phyloP scores from a whole-genome alignment of 2,113 vertebrate genomes.

The Potamarius usumacintae region DNA sequence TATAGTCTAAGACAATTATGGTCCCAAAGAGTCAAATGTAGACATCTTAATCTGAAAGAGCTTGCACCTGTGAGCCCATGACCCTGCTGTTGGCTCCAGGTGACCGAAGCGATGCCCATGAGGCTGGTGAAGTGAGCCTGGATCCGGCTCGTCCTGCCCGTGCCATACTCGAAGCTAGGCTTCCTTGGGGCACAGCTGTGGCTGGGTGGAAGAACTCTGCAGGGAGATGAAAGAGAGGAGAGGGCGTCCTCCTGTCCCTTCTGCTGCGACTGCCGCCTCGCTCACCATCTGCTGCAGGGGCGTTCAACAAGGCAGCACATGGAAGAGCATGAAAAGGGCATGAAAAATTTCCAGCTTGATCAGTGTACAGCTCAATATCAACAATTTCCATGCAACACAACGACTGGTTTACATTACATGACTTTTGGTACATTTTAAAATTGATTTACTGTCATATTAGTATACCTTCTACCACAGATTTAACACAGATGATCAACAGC shows the following conservation, averaged over 20 bases:
- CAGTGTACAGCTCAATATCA: not conserved
- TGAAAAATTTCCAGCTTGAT: not conserved
- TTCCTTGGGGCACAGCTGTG: constrained; percentile 66
- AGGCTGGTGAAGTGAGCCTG: constrained; percentile 80
- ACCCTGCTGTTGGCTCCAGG: constrained; percentile 81
- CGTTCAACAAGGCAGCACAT: constrained; percentile 3
- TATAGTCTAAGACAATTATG: not conserved
- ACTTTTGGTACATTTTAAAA: not conserved
- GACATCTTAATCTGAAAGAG: not conserved
- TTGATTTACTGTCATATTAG: not conserved
- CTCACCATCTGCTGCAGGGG: constrained; percentile 29
- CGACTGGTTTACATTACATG: not conserved
- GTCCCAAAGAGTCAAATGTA: not conserved
- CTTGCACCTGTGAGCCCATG: constrained; percentile 79
- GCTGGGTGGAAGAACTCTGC: constrained; percentile 88
- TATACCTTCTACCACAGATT: not conserved
- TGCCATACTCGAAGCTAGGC: constrained; percentile 63
- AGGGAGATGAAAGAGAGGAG: constrained; percentile 77
- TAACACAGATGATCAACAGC: not conserved
- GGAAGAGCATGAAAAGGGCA: not conserved
- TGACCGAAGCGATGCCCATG: constrained; percentile 87
- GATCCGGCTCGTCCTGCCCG: constrained; percentile 62
- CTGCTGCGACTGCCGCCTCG: constrained; percentile 18
- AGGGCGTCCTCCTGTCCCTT: constrained; percentile 54
- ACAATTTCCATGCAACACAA: not conserved